phyloP scores from a whole-genome alignment of 2,113 vertebrate genomes.

The Steatornis caripensis region DNA sequence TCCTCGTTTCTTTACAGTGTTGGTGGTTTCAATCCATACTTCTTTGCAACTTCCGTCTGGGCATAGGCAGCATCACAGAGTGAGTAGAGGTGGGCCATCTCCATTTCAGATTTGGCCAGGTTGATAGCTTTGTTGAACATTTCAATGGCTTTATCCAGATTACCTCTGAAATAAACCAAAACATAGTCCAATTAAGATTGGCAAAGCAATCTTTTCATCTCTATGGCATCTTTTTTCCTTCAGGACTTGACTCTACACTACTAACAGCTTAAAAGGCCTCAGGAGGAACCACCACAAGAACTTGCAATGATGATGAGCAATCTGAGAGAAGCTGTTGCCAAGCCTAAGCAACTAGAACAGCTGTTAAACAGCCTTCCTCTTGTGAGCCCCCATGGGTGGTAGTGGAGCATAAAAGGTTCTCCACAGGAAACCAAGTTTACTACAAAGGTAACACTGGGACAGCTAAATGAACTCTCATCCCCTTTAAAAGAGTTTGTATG shows the following conservation, averaged over 20 bases:
- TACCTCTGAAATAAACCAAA: conserved; percentile 83
- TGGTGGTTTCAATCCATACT: conserved; percentile 97
- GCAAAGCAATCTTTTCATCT: neutral
- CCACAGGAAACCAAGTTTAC: neutral
- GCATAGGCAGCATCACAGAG: conserved; percentile 97
- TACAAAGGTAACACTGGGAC: neutral
- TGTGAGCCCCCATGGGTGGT: fast-evolving
- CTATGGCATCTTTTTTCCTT: neutral
- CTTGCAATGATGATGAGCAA: neutral
- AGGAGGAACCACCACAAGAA: neutral
- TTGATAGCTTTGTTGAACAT: conserved; percentile 99
- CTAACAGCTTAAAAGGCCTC: neutral
- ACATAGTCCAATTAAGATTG: neutral
- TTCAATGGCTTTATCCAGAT: conserved; percentile 97
- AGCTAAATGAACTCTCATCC: neutral
- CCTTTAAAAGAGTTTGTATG: neutral
- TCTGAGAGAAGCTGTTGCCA: neutral
- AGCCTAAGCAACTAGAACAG: neutral
- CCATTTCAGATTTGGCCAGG: conserved; percentile 98
- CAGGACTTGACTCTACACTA: neutral
- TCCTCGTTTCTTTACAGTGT: conserved; percentile 84
- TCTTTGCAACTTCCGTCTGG: conserved; percentile 97
- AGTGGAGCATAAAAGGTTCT: neutral
- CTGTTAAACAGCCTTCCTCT: neutral
- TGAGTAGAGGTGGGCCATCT: conserved; percentile 98